A percentile compares a stretch with the other conserved stretches of the same genome.
Conservation (phyloP, 2,888 invertebrate genomes). For the Trissolcus japonicus region DNA sequence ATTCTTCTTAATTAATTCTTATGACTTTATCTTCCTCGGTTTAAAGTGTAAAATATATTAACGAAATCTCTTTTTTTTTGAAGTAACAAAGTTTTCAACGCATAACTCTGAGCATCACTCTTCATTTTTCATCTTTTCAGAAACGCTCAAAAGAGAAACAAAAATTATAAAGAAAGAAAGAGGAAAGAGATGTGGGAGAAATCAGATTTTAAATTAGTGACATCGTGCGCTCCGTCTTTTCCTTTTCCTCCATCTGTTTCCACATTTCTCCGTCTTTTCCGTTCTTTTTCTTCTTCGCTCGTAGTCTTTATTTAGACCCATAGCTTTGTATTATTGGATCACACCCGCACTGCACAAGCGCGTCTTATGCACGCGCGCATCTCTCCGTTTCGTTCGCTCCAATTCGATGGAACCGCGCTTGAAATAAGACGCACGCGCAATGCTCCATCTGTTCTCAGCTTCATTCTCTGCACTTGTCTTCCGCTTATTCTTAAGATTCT, state of each 20-base stretch:
- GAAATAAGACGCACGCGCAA: slow-evolving; percentile 59
- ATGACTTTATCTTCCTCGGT: no score
- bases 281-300: slow-evolving; percentile 41
- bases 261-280: slow-evolving; percentile 5
- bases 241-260: slow-evolving; percentile 9
- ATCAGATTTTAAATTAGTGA: slow-evolving; percentile 59
- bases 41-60: no score
- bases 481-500: slow-evolving; percentile 16
- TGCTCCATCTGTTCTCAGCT: slow-evolving; percentile 48
- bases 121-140: no score
- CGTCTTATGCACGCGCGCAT: slow-evolving; percentile 65
- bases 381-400: slow-evolving; percentile 64
- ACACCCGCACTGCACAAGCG: slow-evolving; percentile 71
- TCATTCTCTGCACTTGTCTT: slow-evolving; percentile 39
- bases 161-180: background rate
- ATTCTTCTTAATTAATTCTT: no score
- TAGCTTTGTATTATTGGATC: slow-evolving; percentile 75
- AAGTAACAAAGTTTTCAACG: no score
- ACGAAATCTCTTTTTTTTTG: no score
- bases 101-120: no score
- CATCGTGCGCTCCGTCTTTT: slow-evolving; percentile 61
- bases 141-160: no score
- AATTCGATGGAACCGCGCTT: slow-evolving; percentile 53
- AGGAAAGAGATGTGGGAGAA: slow-evolving; percentile 37
- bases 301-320: slow-evolving; percentile 73